Percentiles rank a stretch among this genome's conserved stretches.
These are phyloP conservation scores for Chaetodon auriga DNA, from an alignment of 2,113 vertebrate species.

Conservation along the genomic window DNA sequence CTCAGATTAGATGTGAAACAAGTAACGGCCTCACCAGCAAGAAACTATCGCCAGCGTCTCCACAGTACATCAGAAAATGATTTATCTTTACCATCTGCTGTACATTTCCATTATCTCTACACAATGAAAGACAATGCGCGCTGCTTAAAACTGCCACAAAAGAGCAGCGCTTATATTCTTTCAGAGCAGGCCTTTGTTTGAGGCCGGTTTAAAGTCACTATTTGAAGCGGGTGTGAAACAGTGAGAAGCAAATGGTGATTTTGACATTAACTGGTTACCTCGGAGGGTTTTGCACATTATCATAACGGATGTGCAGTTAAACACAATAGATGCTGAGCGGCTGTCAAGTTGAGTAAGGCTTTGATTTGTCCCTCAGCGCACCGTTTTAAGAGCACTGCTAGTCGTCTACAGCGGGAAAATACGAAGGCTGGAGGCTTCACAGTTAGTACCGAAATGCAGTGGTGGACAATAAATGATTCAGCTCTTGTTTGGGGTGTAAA, in stretches of 20 bases:
- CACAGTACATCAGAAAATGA: not conserved
- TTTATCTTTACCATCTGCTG: not conserved
- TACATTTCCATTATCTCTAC: constrained; percentile 11
- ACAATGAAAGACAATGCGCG: not conserved
- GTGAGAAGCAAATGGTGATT: constrained; percentile 22
- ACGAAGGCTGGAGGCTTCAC: constrained; percentile 7
- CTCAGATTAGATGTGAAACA: constrained; percentile 48
- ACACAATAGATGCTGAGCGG: constrained; percentile 13
- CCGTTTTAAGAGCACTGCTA: constrained; percentile 22
- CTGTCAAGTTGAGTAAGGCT: constrained; percentile 37
- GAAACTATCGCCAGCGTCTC: constrained; percentile 1
- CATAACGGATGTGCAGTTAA: constrained; percentile 29
- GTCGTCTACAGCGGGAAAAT: constrained; percentile 20
- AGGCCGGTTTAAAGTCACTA: constrained; percentile 19
- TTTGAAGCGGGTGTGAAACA: constrained; percentile 32
- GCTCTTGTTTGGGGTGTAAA: constrained; percentile 14
- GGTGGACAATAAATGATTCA: constrained; percentile 20
- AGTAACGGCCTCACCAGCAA: constrained; percentile 11
- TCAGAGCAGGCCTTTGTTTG: not conserved
- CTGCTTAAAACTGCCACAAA: constrained; percentile 12
- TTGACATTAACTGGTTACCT: constrained; percentile 24
- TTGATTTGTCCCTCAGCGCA: constrained; percentile 30
- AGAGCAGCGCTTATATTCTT: not conserved
- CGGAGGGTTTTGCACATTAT: constrained; percentile 14
- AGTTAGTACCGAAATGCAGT: constrained; percentile 17